These are phyloP conservation scores for Metellina segmentata DNA, from an alignment of 2,888 invertebrate genomes.

Conservation along the genomic window DNA sequence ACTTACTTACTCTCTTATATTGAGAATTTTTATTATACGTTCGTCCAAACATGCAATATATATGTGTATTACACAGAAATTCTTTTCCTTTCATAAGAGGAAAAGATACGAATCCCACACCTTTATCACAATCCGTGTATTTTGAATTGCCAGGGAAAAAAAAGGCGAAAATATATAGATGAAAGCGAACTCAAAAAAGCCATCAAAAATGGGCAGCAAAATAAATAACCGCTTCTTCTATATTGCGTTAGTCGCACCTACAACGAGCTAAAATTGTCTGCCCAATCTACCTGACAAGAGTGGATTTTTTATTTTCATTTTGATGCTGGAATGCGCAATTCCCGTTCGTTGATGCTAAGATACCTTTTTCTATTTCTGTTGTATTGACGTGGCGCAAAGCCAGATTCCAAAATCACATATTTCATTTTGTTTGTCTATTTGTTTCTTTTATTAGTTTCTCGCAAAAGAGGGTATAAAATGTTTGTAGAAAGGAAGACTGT, in stretches of 20 bases:
- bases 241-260: background rate
- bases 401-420: background rate
- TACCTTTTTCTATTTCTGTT: background rate
- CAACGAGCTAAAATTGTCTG: background rate
- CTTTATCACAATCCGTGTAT: too few relatives aligned
- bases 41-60: too few relatives aligned
- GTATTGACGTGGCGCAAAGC: background rate
- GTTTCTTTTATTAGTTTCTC: background rate
- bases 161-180: too few relatives aligned
- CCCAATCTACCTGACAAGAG: background rate
- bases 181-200: background rate
- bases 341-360: background rate
- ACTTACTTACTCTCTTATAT: too few relatives aligned
- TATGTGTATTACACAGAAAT: too few relatives aligned
- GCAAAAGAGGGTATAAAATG: background rate
- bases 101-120: too few relatives aligned
- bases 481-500: too few relatives aligned
- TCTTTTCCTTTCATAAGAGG: too few relatives aligned
- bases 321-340: background rate
- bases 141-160: too few relatives aligned
- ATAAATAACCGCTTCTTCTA: background rate
- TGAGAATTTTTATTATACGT: too few relatives aligned
- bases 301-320: background rate
- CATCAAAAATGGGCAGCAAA: background rate
- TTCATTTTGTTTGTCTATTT: background rate